A percentile compares a stretch with the other conserved stretches of the same genome.
phyloP scores from a whole-genome alignment of 1,140 invertebrate genomes.

The Telenomus remus region DNA sequence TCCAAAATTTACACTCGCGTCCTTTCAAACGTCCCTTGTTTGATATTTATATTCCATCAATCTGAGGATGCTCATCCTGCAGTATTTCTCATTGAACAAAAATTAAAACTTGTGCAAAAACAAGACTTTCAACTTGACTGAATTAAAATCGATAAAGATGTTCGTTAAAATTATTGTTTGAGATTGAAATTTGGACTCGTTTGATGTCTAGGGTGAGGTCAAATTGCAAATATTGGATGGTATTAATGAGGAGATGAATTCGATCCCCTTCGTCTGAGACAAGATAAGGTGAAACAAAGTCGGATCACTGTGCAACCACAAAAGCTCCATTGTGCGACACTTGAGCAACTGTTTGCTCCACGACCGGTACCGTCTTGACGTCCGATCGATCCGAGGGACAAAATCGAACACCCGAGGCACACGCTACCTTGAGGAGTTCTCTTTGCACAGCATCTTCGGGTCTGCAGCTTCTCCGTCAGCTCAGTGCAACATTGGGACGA shows the following conservation, averaged over 20 bases:
- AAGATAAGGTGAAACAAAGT: constrained; percentile 5
- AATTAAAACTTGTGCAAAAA: too few relatives aligned
- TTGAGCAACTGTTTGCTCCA: constrained; percentile 14
- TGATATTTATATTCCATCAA: too few relatives aligned
- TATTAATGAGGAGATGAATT: background rate
- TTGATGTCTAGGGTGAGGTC: too few relatives aligned
- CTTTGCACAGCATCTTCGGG: constrained; percentile 71
- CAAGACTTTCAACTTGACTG: too few relatives aligned
- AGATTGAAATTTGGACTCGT: too few relatives aligned
- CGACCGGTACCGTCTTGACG: background rate
- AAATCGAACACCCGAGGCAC: background rate
- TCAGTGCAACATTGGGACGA: constrained; percentile 47
- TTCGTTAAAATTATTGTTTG: too few relatives aligned
- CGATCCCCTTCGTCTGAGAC: background rate
- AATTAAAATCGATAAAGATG: too few relatives aligned
- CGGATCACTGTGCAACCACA: constrained; percentile 4
- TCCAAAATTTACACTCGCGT: background rate
- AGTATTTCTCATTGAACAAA: too few relatives aligned
- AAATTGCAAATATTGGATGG: too few relatives aligned
- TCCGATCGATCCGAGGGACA: constrained; percentile 2
- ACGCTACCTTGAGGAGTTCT: constrained; percentile 71
- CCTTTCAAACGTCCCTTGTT: background rate
- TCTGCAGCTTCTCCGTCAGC: constrained; percentile 45
- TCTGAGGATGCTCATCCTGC: too few relatives aligned
- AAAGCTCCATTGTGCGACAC: constrained; percentile 17